Evolutionary conservation across 92 coral and sea anemone genomes (phyloP).

Genomic region (Heliopora coerulea): DNA sequence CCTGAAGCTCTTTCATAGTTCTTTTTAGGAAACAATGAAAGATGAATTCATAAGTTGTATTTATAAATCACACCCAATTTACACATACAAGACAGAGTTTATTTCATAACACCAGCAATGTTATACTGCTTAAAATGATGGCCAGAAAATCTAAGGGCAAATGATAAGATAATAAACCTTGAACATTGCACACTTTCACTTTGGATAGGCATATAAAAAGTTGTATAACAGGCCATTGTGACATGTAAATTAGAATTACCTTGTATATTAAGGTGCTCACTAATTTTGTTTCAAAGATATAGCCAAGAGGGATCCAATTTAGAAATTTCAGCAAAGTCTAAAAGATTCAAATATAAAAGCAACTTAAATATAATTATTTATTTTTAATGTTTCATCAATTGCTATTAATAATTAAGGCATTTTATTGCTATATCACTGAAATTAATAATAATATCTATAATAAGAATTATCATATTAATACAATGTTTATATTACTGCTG

Average conservation of each 20-base stretch:
- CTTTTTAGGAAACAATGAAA: neutral
- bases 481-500: too few species aligned
- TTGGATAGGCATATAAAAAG: too few species aligned
- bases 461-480: too few species aligned
- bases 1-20: too few species aligned
- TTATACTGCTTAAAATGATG: too few species aligned
- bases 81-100: neutral
- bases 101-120: too few species aligned
- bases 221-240: neutral
- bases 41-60: slow-evolving; percentile 3
- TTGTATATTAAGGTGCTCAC: slow-evolving; percentile 92
- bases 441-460: too few species aligned
- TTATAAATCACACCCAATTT: neutral
- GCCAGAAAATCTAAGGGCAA: too few species aligned
- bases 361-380: neutral
- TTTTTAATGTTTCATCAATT: too few species aligned
- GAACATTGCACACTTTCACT: too few species aligned
- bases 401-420: neutral
- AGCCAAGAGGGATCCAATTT: slow-evolving; percentile 99
- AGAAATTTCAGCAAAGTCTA: slow-evolving; percentile 88
- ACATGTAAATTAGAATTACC: too few species aligned
- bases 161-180: too few species aligned
- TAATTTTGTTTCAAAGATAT: slow-evolving; percentile 95
- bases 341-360: neutral
- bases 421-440: neutral